phyloP scores from a whole-genome alignment of 2,113 vertebrate species.

The Elephas maximus region DNA sequence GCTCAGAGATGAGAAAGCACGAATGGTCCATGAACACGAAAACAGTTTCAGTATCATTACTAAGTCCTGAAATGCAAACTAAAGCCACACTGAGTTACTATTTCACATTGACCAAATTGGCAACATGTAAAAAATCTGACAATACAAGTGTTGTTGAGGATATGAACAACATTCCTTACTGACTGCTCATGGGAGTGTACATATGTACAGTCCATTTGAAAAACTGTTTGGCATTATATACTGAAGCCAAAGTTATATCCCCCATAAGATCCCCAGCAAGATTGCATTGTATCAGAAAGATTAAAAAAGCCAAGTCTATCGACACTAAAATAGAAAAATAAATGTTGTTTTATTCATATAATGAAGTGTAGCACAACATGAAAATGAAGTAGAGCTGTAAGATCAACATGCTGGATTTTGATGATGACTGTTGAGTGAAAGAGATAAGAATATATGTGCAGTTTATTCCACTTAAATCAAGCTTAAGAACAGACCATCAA shows the following conservation, averaged over 20 bases:
- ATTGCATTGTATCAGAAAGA: not conserved
- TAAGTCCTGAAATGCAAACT: not conserved
- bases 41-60: not conserved
- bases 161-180: not conserved
- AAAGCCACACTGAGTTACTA: not conserved
- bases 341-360: not conserved
- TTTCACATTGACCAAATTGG: not conserved
- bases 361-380: not conserved
- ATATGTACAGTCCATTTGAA: not conserved
- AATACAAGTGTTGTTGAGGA: not conserved
- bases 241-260: not conserved
- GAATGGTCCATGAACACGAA: not conserved
- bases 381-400: not conserved
- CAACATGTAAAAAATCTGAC: not conserved
- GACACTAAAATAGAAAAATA: not conserved
- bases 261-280: not conserved
- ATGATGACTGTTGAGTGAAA: not conserved
- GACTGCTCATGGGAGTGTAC: not conserved
- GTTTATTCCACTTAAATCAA: not conserved
- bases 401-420: not conserved
- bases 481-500: not conserved
- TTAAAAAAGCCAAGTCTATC: not conserved
- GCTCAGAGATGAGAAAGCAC: conserved; percentile 15
- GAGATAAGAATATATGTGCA: not conserved
- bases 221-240: not conserved